Conservation (phyloP, 2,888 invertebrate species). For the Pheosia tremula region DNA sequence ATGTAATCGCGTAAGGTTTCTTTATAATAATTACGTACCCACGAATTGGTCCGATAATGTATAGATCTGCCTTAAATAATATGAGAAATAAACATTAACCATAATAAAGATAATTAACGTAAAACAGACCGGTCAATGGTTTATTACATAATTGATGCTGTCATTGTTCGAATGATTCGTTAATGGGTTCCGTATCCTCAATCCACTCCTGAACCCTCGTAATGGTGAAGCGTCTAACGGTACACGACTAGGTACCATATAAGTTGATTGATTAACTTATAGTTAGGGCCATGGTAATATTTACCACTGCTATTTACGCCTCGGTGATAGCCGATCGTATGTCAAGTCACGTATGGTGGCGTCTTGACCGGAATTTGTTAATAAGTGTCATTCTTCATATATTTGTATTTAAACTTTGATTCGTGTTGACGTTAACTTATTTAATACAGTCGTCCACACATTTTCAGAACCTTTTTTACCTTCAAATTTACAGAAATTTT, state of each 20-base stretch:
- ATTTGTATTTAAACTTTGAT: no score
- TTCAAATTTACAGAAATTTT: no score
- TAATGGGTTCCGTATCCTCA: constrained; percentile 45
- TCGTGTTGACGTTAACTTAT: no score
- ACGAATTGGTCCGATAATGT: constrained; percentile 7
- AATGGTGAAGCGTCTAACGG: constrained; percentile 49
- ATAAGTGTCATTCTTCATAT: constrained; percentile 10
- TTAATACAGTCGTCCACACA: no score
- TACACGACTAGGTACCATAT: constrained; percentile 34
- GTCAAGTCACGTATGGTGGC: constrained; percentile 30
- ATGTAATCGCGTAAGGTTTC: no score
- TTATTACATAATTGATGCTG: constrained; percentile 49
- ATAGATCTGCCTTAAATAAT: constrained; percentile 15
- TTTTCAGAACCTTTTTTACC: no score
- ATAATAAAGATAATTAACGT: constrained; percentile 46
- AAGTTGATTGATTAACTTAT: constrained; percentile 45
- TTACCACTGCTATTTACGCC: constrained; percentile 27
- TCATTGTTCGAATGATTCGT: constrained; percentile 47
- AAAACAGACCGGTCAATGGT: constrained; percentile 37
- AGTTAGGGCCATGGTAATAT: constrained; percentile 32
- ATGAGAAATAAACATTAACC: constrained; percentile 39
- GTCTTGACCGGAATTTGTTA: constrained; percentile 16
- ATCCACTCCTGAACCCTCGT: constrained; percentile 34
- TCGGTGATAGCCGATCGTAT: constrained; percentile 24
- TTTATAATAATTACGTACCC: no score